Base-by-base conservation (phyloP, 2,888 invertebrate species). In the Abrostola tripartita region DNA sequence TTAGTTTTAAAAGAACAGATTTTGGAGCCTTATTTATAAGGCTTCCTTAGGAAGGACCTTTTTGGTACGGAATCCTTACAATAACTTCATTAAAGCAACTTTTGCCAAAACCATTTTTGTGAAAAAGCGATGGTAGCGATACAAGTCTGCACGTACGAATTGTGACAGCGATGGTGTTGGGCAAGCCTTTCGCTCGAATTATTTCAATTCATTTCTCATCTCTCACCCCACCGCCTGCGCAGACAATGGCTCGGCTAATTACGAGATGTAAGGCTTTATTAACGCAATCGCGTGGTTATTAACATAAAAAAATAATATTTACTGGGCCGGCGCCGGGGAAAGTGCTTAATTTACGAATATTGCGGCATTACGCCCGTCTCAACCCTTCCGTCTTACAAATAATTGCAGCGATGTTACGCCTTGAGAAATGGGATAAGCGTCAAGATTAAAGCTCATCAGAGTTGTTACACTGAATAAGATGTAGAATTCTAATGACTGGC, bases 251-350 rank as follows among this genome's bases (percentile, higher is more conserved):
- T 74, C 82, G 81, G 79, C 91, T 93, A 94, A 94, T 94, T 94
- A 93, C 90, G 87, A 90, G 90, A 92, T 92, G 92, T 93, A 92
- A 92, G 92, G 91, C 92, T 94, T 94, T 93, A 94, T 94, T 93
- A 94, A 92, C 93, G 91, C 93, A 92, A 93, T 93, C 91, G 90
- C 90, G 87, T 81, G 88, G 90, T 91, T 88, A 94, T 94, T 94
- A 94, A 93, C 94, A 94, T 94, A 94, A 94, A 94, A 94, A 94
- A 94, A 94, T 93, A 93, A 93, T 94, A 93, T 94, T 93, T 93
- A 93, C 93, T 84, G 87, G 86, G 84, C 88, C 87, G 71, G 85
- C 82, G 87, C 84, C 81, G 85, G 83, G 74, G 82, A 84, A 88
- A 85, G 90, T 89, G 89, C 92, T 92, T 93, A 93, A 94, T 93